Conservation (phyloP, 1,140 invertebrate species). For the Drosophila obscura region DNA sequence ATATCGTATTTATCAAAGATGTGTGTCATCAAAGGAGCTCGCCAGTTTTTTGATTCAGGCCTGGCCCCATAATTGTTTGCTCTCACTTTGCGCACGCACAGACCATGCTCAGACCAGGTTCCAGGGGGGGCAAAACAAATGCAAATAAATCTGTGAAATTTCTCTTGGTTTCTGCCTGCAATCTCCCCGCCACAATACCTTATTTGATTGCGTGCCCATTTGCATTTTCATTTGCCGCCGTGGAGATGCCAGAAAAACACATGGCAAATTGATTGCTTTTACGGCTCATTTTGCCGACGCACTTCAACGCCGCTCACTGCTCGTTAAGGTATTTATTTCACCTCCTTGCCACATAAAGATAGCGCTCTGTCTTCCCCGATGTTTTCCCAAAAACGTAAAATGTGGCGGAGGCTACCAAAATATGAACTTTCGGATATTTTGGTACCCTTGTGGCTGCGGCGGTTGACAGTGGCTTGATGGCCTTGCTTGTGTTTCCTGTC, state of each 20-base stretch:
- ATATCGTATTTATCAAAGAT: slow-evolving; percentile 71
- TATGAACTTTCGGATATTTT: slow-evolving; percentile 13
- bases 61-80: slow-evolving; percentile 54
- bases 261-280: slow-evolving; percentile 78
- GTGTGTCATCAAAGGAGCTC: slow-evolving; percentile 35
- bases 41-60: slow-evolving; percentile 18
- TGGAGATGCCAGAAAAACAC: slow-evolving; percentile 56
- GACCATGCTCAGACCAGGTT: neutral
- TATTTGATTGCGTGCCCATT: slow-evolving; percentile 64
- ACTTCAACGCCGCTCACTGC: slow-evolving; percentile 38
- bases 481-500: slow-evolving; percentile 42
- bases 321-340: slow-evolving; percentile 74
- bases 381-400: slow-evolving; percentile 20
- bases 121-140: slow-evolving; percentile 24
- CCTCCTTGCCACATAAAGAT: slow-evolving; percentile 56
- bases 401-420: neutral
- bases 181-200: slow-evolving; percentile 31
- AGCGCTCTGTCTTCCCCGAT: slow-evolving; percentile 24
- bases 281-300: slow-evolving; percentile 74
- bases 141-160: slow-evolving; percentile 69
- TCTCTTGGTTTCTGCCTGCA: slow-evolving; percentile 42
- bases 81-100: slow-evolving; percentile 21
- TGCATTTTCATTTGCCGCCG: slow-evolving; percentile 44
- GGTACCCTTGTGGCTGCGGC: neutral
- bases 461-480: slow-evolving; percentile 15